A percentile compares a stretch with the other conserved stretches of the same genome.
Evolutionary conservation across 1,140 invertebrate genomes (phyloP).

Genomic region (Meloidogyne exigua): DNA sequence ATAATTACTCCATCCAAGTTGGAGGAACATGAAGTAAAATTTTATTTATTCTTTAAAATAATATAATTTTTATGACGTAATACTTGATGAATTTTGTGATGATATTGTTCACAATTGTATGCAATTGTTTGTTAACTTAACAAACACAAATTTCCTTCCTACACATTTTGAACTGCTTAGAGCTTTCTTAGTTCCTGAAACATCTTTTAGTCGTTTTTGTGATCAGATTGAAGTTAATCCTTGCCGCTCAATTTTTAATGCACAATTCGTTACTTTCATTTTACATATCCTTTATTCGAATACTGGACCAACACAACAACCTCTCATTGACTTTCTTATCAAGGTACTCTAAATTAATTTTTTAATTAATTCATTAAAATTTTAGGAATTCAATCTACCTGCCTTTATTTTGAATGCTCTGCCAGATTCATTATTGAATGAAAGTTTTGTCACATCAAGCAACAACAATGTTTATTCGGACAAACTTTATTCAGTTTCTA

Average conservation of each 20-base stretch:
- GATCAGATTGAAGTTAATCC: slow-evolving; percentile 27
- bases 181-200: slow-evolving; percentile 18
- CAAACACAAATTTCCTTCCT: slow-evolving; percentile 41
- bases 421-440: slow-evolving; percentile 8
- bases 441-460: neutral
- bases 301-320: slow-evolving; percentile 31
- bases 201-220: slow-evolving; percentile 23
- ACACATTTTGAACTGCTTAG: slow-evolving; percentile 36
- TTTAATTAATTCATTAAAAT: neutral
- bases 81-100: slow-evolving; percentile 21
- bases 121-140: slow-evolving; percentile 37
- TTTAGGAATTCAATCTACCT: slow-evolving; percentile 35
- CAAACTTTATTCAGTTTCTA: slow-evolving; percentile 13
- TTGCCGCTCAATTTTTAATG: slow-evolving; percentile 31
- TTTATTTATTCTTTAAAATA: neutral
- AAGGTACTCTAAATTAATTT: slow-evolving; percentile 28
- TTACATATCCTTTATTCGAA: slow-evolving; percentile 34
- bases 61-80: neutral
- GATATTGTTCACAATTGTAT: slow-evolving; percentile 29
- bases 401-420: slow-evolving; percentile 29
- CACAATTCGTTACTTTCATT: slow-evolving; percentile 32
- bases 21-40: neutral
- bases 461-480: slow-evolving; percentile 1
- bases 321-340: slow-evolving; percentile 39
- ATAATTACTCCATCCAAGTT: neutral